These are phyloP conservation scores for Grantiella picta DNA, from an alignment of 2,113 vertebrate genomes.

Conservation along the genomic window DNA sequence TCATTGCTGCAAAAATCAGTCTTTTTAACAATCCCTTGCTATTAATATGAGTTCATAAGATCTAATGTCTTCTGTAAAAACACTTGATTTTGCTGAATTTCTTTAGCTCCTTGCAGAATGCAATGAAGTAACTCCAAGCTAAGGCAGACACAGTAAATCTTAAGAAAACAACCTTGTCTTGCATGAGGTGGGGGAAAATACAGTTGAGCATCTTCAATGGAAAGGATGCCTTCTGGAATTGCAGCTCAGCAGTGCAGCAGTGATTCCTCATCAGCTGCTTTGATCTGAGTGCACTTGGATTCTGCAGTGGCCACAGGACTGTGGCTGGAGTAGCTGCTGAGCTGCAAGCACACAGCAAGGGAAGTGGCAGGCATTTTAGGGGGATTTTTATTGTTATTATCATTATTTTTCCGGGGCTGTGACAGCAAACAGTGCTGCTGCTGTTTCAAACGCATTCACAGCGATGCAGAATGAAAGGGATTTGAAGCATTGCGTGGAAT, in stretches of 20 bases:
- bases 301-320: conserved; percentile 20
- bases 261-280: not conserved
- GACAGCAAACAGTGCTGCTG: not conserved
- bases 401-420: not conserved
- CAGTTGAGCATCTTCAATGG: not conserved
- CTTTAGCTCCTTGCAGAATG: not conserved
- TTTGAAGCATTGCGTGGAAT: not conserved
- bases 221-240: not conserved
- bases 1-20: not conserved
- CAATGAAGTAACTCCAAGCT: not conserved
- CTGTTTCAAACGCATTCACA: not conserved
- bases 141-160: not conserved
- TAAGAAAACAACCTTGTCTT: not conserved
- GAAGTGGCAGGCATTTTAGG: not conserved
- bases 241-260: not conserved
- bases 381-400: not conserved
- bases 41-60: not conserved
- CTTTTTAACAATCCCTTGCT: not conserved
- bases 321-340: not conserved
- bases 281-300: conserved; percentile 46
- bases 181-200: not conserved
- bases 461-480: not conserved
- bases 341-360: not conserved
- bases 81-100: not conserved
- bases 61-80: not conserved